Evolutionary conservation across 53 echinoderm and acorn worm species (phyloP), one percentile per base, ranked within the genome.

Genomic region (Glandiceps talaboti): DNA sequence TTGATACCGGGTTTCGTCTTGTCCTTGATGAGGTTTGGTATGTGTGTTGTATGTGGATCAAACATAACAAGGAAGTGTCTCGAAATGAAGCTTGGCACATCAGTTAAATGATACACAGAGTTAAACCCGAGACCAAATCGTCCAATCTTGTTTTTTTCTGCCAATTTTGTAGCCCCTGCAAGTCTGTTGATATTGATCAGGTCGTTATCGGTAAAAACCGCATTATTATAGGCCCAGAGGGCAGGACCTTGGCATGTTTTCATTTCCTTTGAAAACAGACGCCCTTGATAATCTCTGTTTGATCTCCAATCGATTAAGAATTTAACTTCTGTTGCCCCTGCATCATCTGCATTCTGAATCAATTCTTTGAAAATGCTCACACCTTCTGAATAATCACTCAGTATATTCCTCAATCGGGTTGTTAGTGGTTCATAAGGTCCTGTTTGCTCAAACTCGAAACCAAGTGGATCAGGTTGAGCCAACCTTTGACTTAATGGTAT

Each of bases 261-360:
- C 93, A 97, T 97, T 20, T 86, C 89, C 27, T 88, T 82, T 74
- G 82, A 77, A 0, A 99, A 79, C n/a, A 99, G 77, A 27, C 83
- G 73, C 26, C 32, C 1, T 27, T 32, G 80, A 25, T 80, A 79
- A 30, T 81, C 27, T 27, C 29, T 77, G 64, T 99, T 99, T n/a
- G 30, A 79, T 31, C 99, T 76, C 85, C 88, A 82, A 73, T 99
- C 99, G 29, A 99, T 84, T 30, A 99, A 83, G 79, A 99, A 99
- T 27, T 80, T 84, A 25, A 99, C 99, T 74, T 93, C 89, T 0
- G 88, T 77, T 25, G 99, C 99, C 29, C 91, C 99, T 14, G 99
- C 99, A 81, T 99, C 99, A 82, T 99, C 99, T 31, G 99, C 99
- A 86, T 96, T 96, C 82, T 96, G 97, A 32, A 96, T 92, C 89